Evolutionary conservation across 2,797 vertebrate species (phyloP), one percentile per base, ranked within the genome.

Genomic region (Microchirus variegatus): DNA sequence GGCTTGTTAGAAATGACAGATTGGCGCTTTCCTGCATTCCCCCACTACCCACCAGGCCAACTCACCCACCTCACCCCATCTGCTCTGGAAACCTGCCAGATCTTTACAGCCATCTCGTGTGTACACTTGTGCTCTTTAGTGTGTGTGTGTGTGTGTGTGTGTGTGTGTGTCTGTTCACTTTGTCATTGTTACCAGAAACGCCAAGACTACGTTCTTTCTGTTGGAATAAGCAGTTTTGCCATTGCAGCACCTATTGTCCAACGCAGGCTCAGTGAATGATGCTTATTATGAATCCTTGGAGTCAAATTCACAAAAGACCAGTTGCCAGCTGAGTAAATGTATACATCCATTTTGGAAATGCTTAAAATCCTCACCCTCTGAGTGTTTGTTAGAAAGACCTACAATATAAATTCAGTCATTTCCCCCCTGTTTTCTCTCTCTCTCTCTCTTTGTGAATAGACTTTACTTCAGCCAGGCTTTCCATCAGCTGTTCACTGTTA

Each of bases 1-100:
- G 89, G 91, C 92, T 93, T 91, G 91, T 93, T 93, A 94, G 91
- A 84, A 89, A 89, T 92, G 89, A 93, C 90, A 93, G 91, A 92
- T 91, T 87, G 82, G 81, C 19, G 65, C 82, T 87, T 81, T 78
- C 77, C 67, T 81, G 75, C 59, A 70, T 3, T 3, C 26, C 26
- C 74, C 81, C 73, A 76, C 73, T 75, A 86, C 64, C 78, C 72
- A 55, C 35, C 51, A 78, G 62, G 62, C 73, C 77, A 58, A 63
- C 53, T 56, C 68, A 72, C 73, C 75, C 75, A 75, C 64, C 86
- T 82, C 82, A 80, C 86, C 86, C 87, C 89, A 92, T 90, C 92
- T 92, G 85, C 80, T 88, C 84, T 91, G 90, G 82, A 87, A 71
- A 53, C 45, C 12, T 1, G 80, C 90, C 89, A 91, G 63, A 78